Percentiles rank a stretch among this genome's conserved stretches.
phyloP scores from a whole-genome alignment of 2,888 invertebrate genomes.

The Acanthosepion esculentum region DNA sequence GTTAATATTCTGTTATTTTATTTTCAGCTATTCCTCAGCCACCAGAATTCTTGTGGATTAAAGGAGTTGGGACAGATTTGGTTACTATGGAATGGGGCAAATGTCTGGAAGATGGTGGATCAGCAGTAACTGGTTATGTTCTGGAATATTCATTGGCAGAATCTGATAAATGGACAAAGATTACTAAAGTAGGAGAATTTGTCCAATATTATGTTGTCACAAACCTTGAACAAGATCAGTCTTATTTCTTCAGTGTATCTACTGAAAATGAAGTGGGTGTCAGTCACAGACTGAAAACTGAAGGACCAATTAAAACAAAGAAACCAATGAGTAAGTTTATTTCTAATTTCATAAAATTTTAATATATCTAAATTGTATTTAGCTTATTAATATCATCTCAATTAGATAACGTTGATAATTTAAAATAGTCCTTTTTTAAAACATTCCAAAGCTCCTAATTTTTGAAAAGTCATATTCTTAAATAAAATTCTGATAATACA shows the following conservation, averaged over 20 bases:
- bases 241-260: conserved; percentile 72
- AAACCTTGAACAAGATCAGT: conserved; percentile 66
- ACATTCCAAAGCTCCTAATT: too few species aligned
- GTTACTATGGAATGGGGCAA: conserved; percentile 72
- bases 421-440: too few species aligned
- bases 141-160: conserved; percentile 66
- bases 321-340: conserved; percentile 67
- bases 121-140: conserved; percentile 64
- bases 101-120: conserved; percentile 72
- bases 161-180: conserved; percentile 62
- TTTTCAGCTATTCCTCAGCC: conserved; percentile 64
- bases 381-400: too few species aligned
- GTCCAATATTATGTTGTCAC: conserved; percentile 58
- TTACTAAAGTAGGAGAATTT: conserved; percentile 61
- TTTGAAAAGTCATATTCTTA: too few species aligned
- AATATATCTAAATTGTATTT: too few species aligned
- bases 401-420: too few species aligned
- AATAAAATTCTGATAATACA: background rate
- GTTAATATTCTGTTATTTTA: conserved; percentile 37
- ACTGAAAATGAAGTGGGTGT: conserved; percentile 74
- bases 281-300: conserved; percentile 62
- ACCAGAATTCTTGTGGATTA: conserved; percentile 63
- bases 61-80: conserved; percentile 60
- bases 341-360: background rate
- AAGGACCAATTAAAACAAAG: conserved; percentile 62